phyloP scores from a whole-genome alignment of 30 jellyfish, hydroid and myxozoan species.

The Turritopsis rubra region DNA sequence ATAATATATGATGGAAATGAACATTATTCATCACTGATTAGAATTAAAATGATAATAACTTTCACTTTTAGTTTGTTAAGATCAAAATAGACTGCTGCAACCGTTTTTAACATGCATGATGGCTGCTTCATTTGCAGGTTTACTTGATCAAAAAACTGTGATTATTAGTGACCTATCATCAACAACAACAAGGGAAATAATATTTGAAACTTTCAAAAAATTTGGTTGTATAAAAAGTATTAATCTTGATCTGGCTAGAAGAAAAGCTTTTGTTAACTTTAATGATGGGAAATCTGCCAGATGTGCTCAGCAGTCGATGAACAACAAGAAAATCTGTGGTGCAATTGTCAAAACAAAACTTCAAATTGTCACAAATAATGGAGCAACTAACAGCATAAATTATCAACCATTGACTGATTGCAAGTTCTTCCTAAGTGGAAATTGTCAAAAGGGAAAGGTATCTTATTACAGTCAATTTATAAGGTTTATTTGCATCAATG shows the following conservation, averaged over 20 bases:
- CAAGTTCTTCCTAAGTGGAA: neutral
- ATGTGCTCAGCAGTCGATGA: neutral
- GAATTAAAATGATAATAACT: neutral
- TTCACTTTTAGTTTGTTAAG: neutral
- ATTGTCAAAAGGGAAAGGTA: constrained; percentile 11
- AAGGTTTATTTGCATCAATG: neutral
- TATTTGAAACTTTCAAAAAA: neutral
- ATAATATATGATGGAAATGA: too few species aligned
- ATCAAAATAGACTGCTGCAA: too few species aligned
- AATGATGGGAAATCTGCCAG: neutral
- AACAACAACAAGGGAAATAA: neutral
- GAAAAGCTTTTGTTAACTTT: constrained; percentile 11
- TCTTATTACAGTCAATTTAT: too few species aligned
- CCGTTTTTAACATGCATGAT: neutral
- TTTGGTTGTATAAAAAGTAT: neutral
- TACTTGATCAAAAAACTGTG: neutral
- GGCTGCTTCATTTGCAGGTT: neutral
- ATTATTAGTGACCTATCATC: neutral
- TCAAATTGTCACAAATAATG: neutral
- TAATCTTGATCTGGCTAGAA: neutral
- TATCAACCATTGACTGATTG: constrained; percentile 22
- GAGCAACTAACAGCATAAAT: neutral
- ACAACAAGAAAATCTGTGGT: neutral
- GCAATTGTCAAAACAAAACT: neutral
- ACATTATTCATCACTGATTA: too few species aligned